Base-by-base conservation (phyloP, 1,140 invertebrate species). In the Sminthurides bifidus region DNA sequence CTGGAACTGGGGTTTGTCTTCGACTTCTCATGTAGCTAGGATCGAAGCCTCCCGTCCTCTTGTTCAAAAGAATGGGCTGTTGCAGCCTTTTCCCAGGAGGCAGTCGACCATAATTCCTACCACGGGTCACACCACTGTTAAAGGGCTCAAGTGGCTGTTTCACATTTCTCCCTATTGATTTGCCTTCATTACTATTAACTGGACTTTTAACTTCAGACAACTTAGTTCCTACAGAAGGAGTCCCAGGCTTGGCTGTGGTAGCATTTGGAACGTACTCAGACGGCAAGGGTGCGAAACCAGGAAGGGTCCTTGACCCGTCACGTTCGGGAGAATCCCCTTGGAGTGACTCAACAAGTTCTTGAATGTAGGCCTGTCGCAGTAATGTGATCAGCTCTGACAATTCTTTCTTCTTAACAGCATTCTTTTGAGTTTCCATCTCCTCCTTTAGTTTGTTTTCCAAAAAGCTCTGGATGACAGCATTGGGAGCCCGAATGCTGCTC, bases 321-420 rank as follows among this genome's bases (percentile, higher is more conserved):
- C 35, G 23, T 43, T 54, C 10, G 8, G 12, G 23, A n/a, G n/a
- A n/a, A n/a, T n/a, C n/a, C n/a, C 14, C 52, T 19, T 49, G 40
- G 2, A 64, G 27, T 8, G 59, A 61, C 6, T 59, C 57, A 12
- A 56, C 56, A 15, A 64, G 48, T 53, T 64, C 56, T 29, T 61
- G 46, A 2, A 64, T 10, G 37, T 64, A 64, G 1, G 54, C 63
- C 33, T 61, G 55, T 0, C 59, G 53, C 8, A 64, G 48, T 10
- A 61, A 23, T 38, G 56, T 30, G 24, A 64, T 59, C 14, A 64
- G 33, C 44, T 59, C 31, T 21, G 59, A 31, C 2, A 54, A 56
- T 44, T 64, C 63, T n/a, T 51, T 27, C 54, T 50, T 33, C 45
- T 55, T 33, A n/a, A 49, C 48, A 8, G 15, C 31, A 40, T 44